A percentile compares a stretch with the other conserved stretches of the same genome.
These are phyloP conservation scores for Hydraecia micacea DNA, from an alignment of 2,888 invertebrate species.

Conservation along the genomic window DNA sequence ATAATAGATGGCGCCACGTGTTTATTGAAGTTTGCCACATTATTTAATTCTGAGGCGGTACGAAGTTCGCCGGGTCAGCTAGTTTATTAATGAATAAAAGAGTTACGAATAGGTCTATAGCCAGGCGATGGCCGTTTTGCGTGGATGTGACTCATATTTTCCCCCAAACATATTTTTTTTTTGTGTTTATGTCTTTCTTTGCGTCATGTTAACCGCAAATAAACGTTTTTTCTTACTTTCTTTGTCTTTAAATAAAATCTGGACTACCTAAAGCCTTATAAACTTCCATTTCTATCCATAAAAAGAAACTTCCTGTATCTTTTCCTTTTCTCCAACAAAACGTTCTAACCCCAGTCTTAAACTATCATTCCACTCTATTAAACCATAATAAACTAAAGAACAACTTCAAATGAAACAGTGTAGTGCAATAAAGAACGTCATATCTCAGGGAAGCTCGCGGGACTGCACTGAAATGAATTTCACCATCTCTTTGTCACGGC, in stretches of 20 bases:
- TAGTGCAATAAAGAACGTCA: slow-evolving; percentile 71
- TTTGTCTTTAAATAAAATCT: not conserved
- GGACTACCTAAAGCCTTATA: not conserved
- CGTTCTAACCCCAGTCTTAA: slow-evolving; percentile 54
- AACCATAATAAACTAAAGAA: slow-evolving; percentile 65
- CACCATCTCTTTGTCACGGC: slow-evolving; percentile 67
- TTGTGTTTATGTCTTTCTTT: too few relatives aligned
- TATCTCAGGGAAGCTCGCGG: slow-evolving; percentile 65
- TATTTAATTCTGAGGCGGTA: too few relatives aligned
- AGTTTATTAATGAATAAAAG: not conserved
- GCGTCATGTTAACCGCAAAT: too few relatives aligned
- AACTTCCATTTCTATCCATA: not conserved
- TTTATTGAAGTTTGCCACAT: too few relatives aligned
- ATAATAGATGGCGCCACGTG: too few relatives aligned
- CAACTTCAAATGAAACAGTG: slow-evolving; percentile 69
- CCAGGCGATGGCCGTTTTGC: too few relatives aligned
- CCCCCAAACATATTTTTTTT: too few relatives aligned
- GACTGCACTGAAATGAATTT: slow-evolving; percentile 67
- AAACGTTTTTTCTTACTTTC: too few relatives aligned
- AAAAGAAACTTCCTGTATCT: slow-evolving; percentile 18
- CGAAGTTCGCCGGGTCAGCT: too few relatives aligned
- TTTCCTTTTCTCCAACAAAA: slow-evolving; percentile 37
- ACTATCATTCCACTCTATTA: slow-evolving; percentile 65
- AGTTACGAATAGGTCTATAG: too few relatives aligned
- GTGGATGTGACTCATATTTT: too few relatives aligned